phyloP scores from a whole-genome alignment of 2,888 invertebrate genomes.

The Calameuta pallipes region DNA sequence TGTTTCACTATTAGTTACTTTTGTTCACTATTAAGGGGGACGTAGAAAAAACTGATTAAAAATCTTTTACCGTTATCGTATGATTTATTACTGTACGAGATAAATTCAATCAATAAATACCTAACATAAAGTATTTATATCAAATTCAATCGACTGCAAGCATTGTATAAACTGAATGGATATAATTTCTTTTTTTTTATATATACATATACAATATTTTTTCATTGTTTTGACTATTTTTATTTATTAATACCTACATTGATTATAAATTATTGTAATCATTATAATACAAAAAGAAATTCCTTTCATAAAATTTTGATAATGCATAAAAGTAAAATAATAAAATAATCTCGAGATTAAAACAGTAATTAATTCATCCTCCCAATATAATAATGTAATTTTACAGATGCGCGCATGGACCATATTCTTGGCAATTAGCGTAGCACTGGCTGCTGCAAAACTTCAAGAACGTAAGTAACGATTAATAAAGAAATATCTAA shows the following conservation, averaged over 20 bases:
- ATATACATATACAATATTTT: no score
- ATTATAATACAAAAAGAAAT: no score
- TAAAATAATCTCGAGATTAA: background rate
- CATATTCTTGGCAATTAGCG: background rate
- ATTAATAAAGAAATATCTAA: background rate
- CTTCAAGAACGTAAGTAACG: background rate
- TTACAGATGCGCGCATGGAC: background rate
- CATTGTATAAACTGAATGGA: no score
- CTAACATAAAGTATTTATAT: no score
- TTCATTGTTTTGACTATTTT: no score
- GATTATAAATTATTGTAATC: no score
- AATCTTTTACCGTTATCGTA: background rate
- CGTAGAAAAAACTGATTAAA: background rate
- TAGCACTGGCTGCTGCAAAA: background rate
- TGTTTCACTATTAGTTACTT: background rate
- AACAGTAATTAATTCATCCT: background rate
- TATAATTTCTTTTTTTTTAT: no score
- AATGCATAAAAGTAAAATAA: background rate
- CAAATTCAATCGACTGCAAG: no score
- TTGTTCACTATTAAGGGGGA: background rate
- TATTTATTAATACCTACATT: no score
- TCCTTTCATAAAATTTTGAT: no score
- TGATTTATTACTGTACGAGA: background rate
- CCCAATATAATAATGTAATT: background rate
- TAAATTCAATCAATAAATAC: no score